phyloP scores from a whole-genome alignment of 2,797 vertebrate species.

The Myiothlypis coronata region DNA sequence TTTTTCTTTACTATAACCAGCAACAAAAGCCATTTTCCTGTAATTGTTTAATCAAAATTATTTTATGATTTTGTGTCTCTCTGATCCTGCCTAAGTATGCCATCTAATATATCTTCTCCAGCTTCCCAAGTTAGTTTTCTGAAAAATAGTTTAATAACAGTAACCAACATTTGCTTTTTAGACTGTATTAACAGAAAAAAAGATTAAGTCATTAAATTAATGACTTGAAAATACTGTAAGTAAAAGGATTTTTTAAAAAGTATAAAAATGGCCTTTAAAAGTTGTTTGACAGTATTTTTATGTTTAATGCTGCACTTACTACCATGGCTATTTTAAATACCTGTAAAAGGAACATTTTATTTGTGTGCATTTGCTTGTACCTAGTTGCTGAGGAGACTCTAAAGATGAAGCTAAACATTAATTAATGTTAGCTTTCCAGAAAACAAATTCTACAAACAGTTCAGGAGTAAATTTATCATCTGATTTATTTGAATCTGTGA shows the following conservation, averaged over 20 bases:
- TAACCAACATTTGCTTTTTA: neutral
- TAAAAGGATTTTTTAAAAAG: neutral
- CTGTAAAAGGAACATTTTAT: neutral
- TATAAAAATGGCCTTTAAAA: neutral
- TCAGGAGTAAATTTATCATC: constrained; percentile 38
- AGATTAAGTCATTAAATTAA: neutral
- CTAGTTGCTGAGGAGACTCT: constrained; percentile 9
- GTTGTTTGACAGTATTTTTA: neutral
- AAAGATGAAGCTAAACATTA: constrained; percentile 45
- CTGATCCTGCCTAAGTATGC: neutral
- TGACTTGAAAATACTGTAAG: neutral
- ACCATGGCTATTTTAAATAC: neutral
- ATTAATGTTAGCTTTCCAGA: constrained; percentile 20
- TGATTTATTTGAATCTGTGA: neutral
- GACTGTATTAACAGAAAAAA: neutral
- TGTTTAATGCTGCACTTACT: neutral
- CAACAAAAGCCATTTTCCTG: neutral
- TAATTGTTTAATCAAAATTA: neutral
- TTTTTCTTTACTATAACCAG: neutral
- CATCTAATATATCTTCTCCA: neutral
- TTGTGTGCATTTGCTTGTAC: constrained; percentile 3
- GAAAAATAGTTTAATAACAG: neutral
- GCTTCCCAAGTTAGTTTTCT: neutral
- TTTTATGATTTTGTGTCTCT: neutral
- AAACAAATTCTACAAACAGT: neutral